phyloP scores from a whole-genome alignment of 2,113 vertebrate genomes.

The Vulpes vulpes region DNA sequence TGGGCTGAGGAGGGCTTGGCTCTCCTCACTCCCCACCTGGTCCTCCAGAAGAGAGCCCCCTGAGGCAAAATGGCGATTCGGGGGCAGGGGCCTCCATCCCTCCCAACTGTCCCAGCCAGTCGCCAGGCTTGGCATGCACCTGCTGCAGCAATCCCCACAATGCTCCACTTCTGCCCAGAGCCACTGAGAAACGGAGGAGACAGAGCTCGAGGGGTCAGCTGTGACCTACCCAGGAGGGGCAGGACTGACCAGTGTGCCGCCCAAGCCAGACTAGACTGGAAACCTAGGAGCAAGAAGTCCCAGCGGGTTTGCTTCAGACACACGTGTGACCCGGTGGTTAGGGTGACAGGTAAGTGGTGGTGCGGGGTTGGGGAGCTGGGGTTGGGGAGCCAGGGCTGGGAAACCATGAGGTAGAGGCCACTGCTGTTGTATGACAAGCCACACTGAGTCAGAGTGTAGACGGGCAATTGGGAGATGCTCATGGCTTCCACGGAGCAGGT shows the following conservation, averaged over 20 bases:
- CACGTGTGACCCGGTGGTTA: neutral
- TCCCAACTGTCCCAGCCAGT: accelerated
- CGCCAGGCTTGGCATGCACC: accelerated
- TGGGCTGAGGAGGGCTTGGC: neutral
- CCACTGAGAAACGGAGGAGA: neutral
- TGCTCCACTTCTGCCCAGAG: neutral
- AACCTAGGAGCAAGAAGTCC: neutral
- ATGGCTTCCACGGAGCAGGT: accelerated
- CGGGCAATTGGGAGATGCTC: neutral
- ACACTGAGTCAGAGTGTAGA: neutral
- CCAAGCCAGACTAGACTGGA: neutral
- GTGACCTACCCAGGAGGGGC: neutral
- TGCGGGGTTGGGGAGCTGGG: no score
- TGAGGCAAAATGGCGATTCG: accelerated
- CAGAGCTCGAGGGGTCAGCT: neutral
- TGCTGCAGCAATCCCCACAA: accelerated
- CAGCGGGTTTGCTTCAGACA: neutral
- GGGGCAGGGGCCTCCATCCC: neutral
- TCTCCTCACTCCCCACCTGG: accelerated
- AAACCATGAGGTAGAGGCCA: neutral
- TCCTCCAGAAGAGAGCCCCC: neutral
- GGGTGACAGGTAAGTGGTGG: neutral
- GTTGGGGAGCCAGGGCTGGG: neutral
- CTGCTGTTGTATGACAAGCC: neutral
- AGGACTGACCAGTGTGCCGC: neutral